Evolutionary conservation across 2,113 vertebrate genomes (phyloP), one percentile per base, ranked within the genome.

Genomic region (Leucopsar rothschildi): DNA sequence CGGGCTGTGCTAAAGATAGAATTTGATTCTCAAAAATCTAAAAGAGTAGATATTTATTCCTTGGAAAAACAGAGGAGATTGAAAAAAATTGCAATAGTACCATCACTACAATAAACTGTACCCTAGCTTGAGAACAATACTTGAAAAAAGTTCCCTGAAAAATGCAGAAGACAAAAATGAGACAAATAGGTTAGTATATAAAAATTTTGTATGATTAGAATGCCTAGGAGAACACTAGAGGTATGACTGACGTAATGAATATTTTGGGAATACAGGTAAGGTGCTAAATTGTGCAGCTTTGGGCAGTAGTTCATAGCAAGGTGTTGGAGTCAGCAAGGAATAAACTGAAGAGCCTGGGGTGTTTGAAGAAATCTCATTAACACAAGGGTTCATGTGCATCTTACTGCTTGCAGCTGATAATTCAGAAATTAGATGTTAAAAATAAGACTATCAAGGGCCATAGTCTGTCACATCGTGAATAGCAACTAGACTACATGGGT

Each of bases 151-250:
- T 56, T 86, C 11, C n/a, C 8, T 88, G 80, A 75, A 81, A 94
- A 92, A 81, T 57, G 37, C 27, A 75, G 63, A 76, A 96, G 73
- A 50, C 61, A 86, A 94, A 96, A 96, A 92, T 81, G 88, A 95
- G 90, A 82, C 85, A 92, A 88, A 64, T 92, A 68, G 90, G 93
- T 91, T 94, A 92, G 20, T 68, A 27, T 49, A 28, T 78, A 65
- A 84, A 85, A 93, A 56, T 52, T 49, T 44, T 61, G 11, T 86
- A 42, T 71, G 52, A 15, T 86, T 64, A 84, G 64, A 82, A 56
- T 75, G 61, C 85, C 79, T 49, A 15, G 76, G 85, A 92, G 82
- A 93, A 60, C 35, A 57, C 23, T 40, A 27, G 76, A 60, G 60
- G 24, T 4, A n/a, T 0, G 25, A 60, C 52, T 93, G 86, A 82